phyloP scores from a whole-genome alignment of 2,113 vertebrate species.

The Thinocorus orbignyianus region DNA sequence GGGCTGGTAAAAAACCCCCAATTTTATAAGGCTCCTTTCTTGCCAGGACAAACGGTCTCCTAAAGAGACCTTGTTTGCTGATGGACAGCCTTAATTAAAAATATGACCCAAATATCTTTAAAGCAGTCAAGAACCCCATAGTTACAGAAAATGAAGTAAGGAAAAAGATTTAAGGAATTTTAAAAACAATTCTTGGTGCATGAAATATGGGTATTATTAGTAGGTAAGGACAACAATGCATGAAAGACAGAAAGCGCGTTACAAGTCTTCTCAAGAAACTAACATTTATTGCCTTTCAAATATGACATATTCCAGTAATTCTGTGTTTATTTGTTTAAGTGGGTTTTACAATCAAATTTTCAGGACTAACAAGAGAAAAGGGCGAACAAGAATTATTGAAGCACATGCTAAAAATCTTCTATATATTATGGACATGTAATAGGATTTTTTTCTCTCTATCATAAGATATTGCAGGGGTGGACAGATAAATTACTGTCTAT shows the following conservation, averaged over 20 bases:
- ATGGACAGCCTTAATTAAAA: neutral
- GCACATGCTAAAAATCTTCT: constrained; percentile 9
- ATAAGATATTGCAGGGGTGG: constrained; percentile 37
- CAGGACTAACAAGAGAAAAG: constrained; percentile 34
- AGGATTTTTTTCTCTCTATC: constrained; percentile 25
- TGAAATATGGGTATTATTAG: neutral
- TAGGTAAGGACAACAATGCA: neutral
- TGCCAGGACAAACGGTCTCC: neutral
- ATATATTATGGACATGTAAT: constrained; percentile 15
- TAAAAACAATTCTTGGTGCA: neutral
- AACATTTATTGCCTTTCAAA: constrained; percentile 20
- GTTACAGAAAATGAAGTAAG: neutral
- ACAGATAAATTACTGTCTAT: constrained; percentile 56
- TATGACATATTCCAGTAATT: constrained; percentile 39
- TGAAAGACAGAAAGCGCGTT: neutral
- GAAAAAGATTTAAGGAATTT: neutral
- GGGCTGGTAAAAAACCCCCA: neutral
- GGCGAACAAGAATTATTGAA: neutral
- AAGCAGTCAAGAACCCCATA: neutral
- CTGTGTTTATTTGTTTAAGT: constrained; percentile 53
- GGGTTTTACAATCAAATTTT: constrained; percentile 41
- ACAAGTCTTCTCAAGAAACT: constrained; percentile 10
- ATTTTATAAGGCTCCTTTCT: neutral
- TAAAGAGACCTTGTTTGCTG: neutral
- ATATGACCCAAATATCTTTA: neutral